phyloP scores from a whole-genome alignment of 2,888 invertebrate species.

The Zele albiditarsus region DNA sequence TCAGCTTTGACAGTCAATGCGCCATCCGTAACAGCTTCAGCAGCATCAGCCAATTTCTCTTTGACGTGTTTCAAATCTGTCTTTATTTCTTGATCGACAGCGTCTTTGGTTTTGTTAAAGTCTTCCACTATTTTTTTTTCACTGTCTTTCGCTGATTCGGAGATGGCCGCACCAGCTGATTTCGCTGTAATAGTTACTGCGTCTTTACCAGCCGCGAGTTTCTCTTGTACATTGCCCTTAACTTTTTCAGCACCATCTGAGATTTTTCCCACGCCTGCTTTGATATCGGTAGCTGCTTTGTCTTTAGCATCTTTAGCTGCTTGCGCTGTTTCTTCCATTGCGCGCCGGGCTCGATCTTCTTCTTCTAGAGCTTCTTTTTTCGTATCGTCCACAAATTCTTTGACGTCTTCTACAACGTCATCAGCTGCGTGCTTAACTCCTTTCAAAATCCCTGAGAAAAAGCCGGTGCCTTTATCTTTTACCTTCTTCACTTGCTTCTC shows the following conservation, averaged over 20 bases:
- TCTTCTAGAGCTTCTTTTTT: constrained; percentile 51
- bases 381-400: constrained; percentile 53
- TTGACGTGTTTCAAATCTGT: constrained; percentile 36
- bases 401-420: constrained; percentile 51
- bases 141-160: constrained; percentile 52
- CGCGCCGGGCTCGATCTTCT: constrained; percentile 38
- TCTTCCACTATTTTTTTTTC: constrained; percentile 36
- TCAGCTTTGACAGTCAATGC: constrained; percentile 32
- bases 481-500: constrained; percentile 48
- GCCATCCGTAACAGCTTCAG: constrained; percentile 43
- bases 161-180: constrained; percentile 71
- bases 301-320: constrained; percentile 48
- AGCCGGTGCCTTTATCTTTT: constrained; percentile 51
- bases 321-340: constrained; percentile 43
- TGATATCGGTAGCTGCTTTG: constrained; percentile 37
- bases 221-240: constrained; percentile 54
- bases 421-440: constrained; percentile 50
- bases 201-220: constrained; percentile 71
- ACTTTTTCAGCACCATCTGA: constrained; percentile 44
- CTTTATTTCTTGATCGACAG: constrained; percentile 73
- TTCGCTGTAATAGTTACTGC: constrained; percentile 52
- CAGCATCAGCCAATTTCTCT: constrained; percentile 34
- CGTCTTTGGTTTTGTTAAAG: constrained; percentile 71
- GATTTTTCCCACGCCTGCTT: constrained; percentile 42
- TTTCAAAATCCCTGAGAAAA: constrained; percentile 53